A percentile compares a stretch with the other conserved stretches of the same genome.
These are phyloP conservation scores for Podilymbus podiceps DNA, from an alignment of 2,113 vertebrate species.

Conservation along the genomic window DNA sequence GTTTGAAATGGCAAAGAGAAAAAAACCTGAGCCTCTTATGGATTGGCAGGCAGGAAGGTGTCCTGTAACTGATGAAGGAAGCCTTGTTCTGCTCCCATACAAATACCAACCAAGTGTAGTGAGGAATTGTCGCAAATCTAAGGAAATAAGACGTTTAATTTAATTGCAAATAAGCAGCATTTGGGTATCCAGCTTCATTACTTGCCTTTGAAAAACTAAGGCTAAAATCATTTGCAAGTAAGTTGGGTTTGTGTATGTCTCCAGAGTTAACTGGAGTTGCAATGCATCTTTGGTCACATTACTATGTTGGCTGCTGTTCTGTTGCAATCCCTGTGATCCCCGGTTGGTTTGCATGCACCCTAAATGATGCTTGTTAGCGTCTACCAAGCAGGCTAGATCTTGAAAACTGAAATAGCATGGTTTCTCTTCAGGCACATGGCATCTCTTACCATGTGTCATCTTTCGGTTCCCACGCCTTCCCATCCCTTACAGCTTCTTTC, in stretches of 20 bases:
- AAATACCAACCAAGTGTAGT: neutral
- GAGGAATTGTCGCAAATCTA: neutral
- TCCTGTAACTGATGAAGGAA: neutral
- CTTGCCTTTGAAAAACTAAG: neutral
- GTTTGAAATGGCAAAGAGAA: neutral
- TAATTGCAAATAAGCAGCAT: neutral
- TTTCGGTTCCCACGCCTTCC: constrained; percentile 54
- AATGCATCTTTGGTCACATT: neutral
- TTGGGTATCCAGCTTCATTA: neutral
- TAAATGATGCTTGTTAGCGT: neutral
- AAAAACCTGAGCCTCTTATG: neutral
- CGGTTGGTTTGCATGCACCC: neutral
- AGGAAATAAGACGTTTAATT: neutral
- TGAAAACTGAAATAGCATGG: neutral
- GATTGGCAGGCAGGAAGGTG: neutral
- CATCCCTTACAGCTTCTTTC: constrained; percentile 53
- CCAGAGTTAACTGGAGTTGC: neutral
- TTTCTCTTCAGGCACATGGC: neutral
- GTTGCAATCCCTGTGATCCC: neutral
- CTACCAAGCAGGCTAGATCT: neutral
- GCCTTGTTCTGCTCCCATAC: neutral
- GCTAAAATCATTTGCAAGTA: neutral
- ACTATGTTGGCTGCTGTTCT: neutral
- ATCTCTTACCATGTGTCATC: neutral
- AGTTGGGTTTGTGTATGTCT: neutral